These are phyloP conservation scores for Marmota flaviventris DNA, from an alignment of 2,113 vertebrate species.

Conservation along the genomic window DNA sequence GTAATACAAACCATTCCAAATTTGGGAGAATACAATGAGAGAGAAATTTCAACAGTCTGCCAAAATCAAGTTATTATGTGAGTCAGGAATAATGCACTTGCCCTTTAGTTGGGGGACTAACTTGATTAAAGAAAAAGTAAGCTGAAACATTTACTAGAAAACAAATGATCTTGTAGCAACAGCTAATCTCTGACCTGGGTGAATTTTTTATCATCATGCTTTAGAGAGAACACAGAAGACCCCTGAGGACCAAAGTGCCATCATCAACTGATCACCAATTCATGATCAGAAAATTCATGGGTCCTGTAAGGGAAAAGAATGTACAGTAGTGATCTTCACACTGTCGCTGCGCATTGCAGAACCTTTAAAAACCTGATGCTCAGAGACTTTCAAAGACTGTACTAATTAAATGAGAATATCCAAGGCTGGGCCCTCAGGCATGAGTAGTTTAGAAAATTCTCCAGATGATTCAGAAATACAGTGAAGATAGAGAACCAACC, in stretches of 20 bases:
- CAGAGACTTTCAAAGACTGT: background rate
- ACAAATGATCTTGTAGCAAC: background rate
- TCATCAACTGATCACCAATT: background rate
- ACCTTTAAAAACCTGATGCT: background rate
- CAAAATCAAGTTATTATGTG: conserved; percentile 53
- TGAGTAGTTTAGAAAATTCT: background rate
- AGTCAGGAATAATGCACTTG: conserved; percentile 14
- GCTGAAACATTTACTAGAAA: background rate
- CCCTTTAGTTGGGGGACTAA: background rate
- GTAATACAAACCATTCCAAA: conserved; percentile 66
- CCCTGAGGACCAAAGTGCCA: background rate
- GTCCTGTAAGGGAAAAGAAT: background rate
- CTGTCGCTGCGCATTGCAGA: background rate
- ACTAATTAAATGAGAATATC: background rate
- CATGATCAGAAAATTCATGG: background rate
- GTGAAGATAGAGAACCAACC: background rate
- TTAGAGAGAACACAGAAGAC: background rate
- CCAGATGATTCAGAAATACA: background rate
- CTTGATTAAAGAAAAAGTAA: background rate
- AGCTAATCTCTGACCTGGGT: background rate
- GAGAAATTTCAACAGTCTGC: conserved; percentile 45
- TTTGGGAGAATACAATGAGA: conserved; percentile 58
- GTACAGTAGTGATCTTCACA: conserved; percentile 16
- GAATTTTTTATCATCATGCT: background rate
- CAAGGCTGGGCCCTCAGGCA: background rate